Conservation (phyloP, 1,140 invertebrate genomes). For the Papilio machaon region DNA sequence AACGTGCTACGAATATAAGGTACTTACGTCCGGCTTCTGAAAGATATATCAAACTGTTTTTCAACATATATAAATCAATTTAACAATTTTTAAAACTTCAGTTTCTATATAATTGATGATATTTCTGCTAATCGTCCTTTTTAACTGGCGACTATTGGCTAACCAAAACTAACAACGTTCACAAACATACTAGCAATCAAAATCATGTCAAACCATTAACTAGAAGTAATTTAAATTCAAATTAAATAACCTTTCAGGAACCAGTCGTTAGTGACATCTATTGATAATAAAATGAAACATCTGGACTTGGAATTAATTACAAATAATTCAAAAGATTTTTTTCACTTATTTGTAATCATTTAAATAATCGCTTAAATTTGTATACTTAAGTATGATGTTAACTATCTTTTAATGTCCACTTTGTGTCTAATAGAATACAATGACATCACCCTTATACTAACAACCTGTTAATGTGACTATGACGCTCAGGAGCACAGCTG, state of each 20-base stretch:
- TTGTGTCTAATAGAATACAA: slow-evolving; percentile 7
- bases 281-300: not conserved
- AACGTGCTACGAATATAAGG: not conserved
- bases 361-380: not conserved
- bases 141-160: too few species aligned
- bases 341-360: not conserved
- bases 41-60: not conserved
- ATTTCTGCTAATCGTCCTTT: too few species aligned
- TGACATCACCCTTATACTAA: slow-evolving; percentile 58
- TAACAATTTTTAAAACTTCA: not conserved
- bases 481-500: slow-evolving; percentile 82
- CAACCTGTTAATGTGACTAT: slow-evolving; percentile 81
- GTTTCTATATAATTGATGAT: too few species aligned
- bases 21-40: not conserved
- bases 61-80: not conserved
- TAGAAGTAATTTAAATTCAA: not conserved
- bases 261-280: not conserved
- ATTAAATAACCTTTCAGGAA: not conserved
- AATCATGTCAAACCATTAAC: not conserved
- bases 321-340: too few species aligned
- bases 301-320: not conserved
- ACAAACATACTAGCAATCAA: not conserved
- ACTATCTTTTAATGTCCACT: slow-evolving; percentile 20
- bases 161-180: too few species aligned
- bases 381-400: slow-evolving; percentile 11